Conservation (phyloP, 2,797 vertebrate species). For the Aldrovandia affinis region DNA sequence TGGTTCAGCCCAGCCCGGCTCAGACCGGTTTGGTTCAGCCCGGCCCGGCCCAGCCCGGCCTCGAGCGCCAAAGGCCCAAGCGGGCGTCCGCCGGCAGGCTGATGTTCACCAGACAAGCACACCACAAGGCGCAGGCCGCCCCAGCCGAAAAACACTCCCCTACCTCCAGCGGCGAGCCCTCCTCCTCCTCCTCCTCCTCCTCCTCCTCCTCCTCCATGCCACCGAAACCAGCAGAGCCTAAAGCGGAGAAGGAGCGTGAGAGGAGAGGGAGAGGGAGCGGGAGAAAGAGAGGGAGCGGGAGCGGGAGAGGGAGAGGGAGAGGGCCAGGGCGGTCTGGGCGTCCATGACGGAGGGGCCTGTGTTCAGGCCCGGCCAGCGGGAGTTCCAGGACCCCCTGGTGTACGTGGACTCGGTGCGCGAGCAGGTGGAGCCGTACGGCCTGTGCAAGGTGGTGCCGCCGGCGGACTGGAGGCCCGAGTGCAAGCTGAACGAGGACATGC, state of each 20-base stretch:
- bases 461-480: conserved; percentile 97
- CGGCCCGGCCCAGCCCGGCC: conserved; percentile 67
- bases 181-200: conserved; percentile 83
- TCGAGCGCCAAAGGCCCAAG: conserved; percentile 91
- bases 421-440: conserved; percentile 88
- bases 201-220: conserved; percentile 80
- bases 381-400: conserved; percentile 96
- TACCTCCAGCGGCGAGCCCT: conserved; percentile 88
- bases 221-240: conserved; percentile 59
- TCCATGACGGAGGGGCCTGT: conserved; percentile 87
- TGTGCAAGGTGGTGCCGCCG: conserved; percentile 93
- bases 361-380: conserved; percentile 85
- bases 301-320: conserved; percentile 74
- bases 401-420: conserved; percentile 92
- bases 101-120: conserved; percentile 93
- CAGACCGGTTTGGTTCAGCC: conserved; percentile 1
- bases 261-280: conserved; percentile 67
- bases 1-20: not conserved
- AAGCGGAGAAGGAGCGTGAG: conserved; percentile 10
- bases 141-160: conserved; percentile 85
- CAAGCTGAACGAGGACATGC: conserved; percentile 98
- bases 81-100: conserved; percentile 87
- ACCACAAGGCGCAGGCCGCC: conserved; percentile 66
- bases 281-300: conserved; percentile 78
- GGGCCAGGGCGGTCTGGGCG: conserved; percentile 82